Evolutionary conservation across 2,888 invertebrate species (phyloP), one percentile per base, ranked within the genome.

Genomic region (Junonia oenone): DNA sequence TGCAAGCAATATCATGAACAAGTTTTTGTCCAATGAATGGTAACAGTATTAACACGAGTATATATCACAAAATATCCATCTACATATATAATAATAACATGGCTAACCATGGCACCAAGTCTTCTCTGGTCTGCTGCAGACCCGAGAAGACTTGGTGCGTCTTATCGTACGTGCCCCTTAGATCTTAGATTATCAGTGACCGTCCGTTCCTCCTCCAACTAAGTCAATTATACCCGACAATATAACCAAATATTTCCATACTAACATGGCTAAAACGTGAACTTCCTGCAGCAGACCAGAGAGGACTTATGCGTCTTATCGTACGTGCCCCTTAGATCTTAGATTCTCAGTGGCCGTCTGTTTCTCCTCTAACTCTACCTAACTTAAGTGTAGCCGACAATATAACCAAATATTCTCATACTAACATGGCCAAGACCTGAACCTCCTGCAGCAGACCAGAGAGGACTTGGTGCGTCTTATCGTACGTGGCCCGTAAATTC

Each of bases 281-380:
- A 89, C 76, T 31, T 78, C 75, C 29, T 71, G 71, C 62, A 90
- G 60, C 43, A 88, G 27, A 0, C 57, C 66, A 1, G 68, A 62
- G n/a, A 85, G 67, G 1, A 82, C 79, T 2, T 73, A 37, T 46
- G 31, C 8, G 52, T 56, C 6, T 43, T 50, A 5, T 78, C 76
- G 50, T 69, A 72, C 0, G 73, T 69, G 1, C 78, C 81, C 46
- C n/a, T n/a, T n/a, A n/a, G n/a, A n/a, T n/a, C 79, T 72, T 0
- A 73, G 71, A 17, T 79, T 65, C 1, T 70, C 81, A 33, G 84
- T 87, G 51, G 88, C 83, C 11, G 73, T 68, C 0, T 81, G 90
- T 40, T 90, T 86, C 55, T 88, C 81, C 29, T n/a, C n/a, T n/a
- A n/a, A n/a, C 29, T 91, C 88, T 45, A 94, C 74, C n/a, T n/a